Conservation (phyloP, 2,797 vertebrate genomes). For the Muscicapa comitata region DNA sequence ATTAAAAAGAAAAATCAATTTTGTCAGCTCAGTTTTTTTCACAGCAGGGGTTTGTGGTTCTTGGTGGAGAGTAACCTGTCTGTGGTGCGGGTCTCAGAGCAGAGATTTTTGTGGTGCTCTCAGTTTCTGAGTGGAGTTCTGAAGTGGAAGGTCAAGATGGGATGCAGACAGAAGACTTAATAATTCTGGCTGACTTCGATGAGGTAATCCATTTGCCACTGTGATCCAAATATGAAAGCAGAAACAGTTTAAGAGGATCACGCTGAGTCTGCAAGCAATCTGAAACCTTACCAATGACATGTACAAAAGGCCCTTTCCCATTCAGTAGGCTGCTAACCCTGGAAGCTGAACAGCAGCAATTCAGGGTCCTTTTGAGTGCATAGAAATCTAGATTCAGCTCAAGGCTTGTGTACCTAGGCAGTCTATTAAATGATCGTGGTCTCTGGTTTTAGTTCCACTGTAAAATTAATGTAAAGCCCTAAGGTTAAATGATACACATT, state of each 20-base stretch:
- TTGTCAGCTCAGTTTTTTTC: not conserved
- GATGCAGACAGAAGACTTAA: not conserved
- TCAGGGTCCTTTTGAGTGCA: not conserved
- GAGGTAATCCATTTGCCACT: not conserved
- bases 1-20: not conserved
- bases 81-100: accelerated
- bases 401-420: not conserved
- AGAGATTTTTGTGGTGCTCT: not conserved
- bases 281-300: not conserved
- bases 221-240: not conserved
- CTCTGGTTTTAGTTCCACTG: not conserved
- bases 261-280: not conserved
- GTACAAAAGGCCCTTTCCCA: not conserved
- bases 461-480: constrained; percentile 37
- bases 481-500: constrained; percentile 23
- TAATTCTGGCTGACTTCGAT: not conserved
- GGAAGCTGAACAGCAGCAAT: not conserved
- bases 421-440: not conserved
- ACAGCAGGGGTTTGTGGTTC: not conserved
- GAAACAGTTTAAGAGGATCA: not conserved
- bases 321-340: not conserved
- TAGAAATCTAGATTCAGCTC: not conserved
- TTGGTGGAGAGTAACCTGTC: not conserved
- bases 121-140: not conserved
- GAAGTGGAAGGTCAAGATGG: not conserved